Conservation (phyloP, 2,113 vertebrate genomes). For the Oreochromis aureus region DNA sequence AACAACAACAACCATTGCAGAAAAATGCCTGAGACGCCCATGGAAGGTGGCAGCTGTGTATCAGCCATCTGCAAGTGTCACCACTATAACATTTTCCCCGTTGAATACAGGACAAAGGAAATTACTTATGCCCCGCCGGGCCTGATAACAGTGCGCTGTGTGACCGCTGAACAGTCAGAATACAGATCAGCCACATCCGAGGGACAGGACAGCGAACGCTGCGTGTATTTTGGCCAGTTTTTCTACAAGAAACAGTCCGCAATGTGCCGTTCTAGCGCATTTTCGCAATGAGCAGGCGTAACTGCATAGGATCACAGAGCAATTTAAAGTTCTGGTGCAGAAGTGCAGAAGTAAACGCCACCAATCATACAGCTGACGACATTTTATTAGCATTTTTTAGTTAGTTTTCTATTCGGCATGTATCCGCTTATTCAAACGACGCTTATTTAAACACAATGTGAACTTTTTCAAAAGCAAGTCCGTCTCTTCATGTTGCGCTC, state of each 20-base stretch:
- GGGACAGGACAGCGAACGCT: background rate
- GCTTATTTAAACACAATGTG: background rate
- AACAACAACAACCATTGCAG: background rate
- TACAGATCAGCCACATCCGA: background rate
- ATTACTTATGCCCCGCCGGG: constrained; percentile 55
- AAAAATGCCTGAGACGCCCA: background rate
- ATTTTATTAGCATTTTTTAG: rapidly evolving
- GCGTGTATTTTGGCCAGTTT: background rate
- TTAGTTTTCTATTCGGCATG: background rate
- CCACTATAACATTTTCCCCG: constrained; percentile 6
- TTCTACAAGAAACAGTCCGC: background rate
- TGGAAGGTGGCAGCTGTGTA: constrained; percentile 2
- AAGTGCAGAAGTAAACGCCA: rapidly evolving
- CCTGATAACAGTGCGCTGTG: background rate
- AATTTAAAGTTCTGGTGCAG: background rate
- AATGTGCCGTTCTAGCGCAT: background rate
- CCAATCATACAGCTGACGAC: rapidly evolving
- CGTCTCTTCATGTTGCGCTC: background rate
- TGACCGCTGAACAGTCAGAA: background rate
- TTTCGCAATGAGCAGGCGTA: background rate
- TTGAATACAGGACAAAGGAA: constrained; percentile 64
- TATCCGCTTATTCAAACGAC: rapidly evolving
- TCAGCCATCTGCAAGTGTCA: constrained; percentile 12
- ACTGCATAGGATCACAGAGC: background rate
- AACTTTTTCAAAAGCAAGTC: background rate